Conservation (phyloP, 1,140 invertebrate genomes). For the Antheraea pernyi region DNA sequence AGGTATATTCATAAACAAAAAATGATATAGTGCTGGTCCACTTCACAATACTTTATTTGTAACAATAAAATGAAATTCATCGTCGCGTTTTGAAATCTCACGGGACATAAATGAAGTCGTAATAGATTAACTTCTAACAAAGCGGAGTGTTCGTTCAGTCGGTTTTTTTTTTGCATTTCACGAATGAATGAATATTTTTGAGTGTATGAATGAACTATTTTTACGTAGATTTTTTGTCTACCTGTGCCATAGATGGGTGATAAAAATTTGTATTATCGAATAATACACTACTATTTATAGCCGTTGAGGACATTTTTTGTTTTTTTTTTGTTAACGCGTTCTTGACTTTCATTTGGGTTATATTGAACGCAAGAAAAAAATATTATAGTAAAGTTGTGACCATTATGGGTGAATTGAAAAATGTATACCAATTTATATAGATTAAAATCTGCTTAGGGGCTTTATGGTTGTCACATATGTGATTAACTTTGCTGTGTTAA, state of each 20-base stretch:
- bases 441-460: no score
- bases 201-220: conserved; percentile 43
- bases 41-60: conserved; percentile 16
- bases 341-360: no score
- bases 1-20: conserved; percentile 3
- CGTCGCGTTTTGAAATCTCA: conserved; percentile 54
- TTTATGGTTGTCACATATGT: no score
- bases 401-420: no score
- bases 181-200: conserved; percentile 38
- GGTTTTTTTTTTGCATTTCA: conserved; percentile 50
- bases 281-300: conserved; percentile 60
- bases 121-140: conserved; percentile 60
- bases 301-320: conserved; percentile 14
- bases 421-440: no score
- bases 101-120: conserved; percentile 61
- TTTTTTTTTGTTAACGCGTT: conserved; percentile 26
- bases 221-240: conserved; percentile 41
- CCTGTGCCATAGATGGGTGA: conserved; percentile 45
- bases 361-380: no score
- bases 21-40: conserved; percentile 2
- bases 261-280: conserved; percentile 70
- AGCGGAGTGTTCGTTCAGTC: conserved; percentile 25
- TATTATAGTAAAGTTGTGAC: no score
- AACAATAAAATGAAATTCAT: conserved; percentile 51
- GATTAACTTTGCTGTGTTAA: no score